Percentiles rank a stretch among this genome's conserved stretches.
phyloP scores from a whole-genome alignment of 2,797 vertebrate genomes.

The Spinus pinus region DNA sequence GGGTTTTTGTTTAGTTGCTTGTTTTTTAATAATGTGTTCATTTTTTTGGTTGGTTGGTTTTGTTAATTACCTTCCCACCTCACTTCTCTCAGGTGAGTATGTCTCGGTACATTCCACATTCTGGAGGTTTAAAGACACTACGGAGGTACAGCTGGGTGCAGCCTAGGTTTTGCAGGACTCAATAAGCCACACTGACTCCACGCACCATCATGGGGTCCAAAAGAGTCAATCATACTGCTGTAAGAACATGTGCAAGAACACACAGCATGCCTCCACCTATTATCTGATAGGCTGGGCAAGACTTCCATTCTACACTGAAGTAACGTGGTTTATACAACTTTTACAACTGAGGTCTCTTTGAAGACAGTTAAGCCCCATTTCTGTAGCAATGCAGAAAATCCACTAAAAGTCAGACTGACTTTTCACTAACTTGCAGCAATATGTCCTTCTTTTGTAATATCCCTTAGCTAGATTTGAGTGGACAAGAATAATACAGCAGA shows the following conservation, averaged over 20 bases:
- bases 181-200: fast-evolving
- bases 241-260: neutral
- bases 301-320: neutral
- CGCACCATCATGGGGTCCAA: neutral
- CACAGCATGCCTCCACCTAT: neutral
- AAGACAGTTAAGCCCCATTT: neutral
- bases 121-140: neutral
- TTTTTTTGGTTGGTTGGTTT: neutral
- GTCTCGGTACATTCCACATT: neutral
- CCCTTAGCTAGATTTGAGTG: neutral
- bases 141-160: neutral
- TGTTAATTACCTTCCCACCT: neutral
- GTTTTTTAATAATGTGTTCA: neutral
- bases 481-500: neutral
- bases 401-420: neutral
- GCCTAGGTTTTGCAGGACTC: neutral
- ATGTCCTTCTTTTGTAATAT: neutral
- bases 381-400: neutral
- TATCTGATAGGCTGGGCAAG: neutral
- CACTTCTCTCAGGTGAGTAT: neutral
- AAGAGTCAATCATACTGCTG: neutral
- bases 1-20: neutral
- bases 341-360: neutral
- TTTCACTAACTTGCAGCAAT: neutral
- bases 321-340: neutral